A percentile compares a stretch with the other conserved stretches of the same genome.
These are phyloP conservation scores for Macrotrachela quadricornifera DNA, from an alignment of 1,140 invertebrate species.

Conservation along the genomic window DNA sequence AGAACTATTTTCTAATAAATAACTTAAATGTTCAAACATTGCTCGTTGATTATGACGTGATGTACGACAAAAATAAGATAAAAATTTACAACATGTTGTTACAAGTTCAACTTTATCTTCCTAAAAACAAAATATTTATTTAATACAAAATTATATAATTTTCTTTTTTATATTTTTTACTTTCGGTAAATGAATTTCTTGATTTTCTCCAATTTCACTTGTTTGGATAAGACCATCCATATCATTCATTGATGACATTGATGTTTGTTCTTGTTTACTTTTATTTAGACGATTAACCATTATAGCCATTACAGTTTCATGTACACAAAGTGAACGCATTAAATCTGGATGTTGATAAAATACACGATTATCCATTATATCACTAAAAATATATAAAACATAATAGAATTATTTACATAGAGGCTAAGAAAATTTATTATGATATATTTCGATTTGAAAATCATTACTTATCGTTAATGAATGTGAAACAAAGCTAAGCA, in stretches of 20 bases:
- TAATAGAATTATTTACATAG: too few relatives aligned
- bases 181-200: too few relatives aligned
- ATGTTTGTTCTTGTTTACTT: constrained; percentile 22
- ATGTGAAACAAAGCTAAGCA: too few relatives aligned
- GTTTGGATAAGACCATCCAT: too few relatives aligned
- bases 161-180: too few relatives aligned
- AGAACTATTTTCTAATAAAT: constrained; percentile 90
- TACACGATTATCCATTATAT: constrained; percentile 91
- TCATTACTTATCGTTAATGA: too few relatives aligned
- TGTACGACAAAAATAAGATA: constrained; percentile 96
- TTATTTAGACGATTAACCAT: constrained; percentile 96
- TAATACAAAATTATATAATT: too few relatives aligned
- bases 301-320: constrained; percentile 98
- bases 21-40: constrained; percentile 98
- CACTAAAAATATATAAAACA: too few relatives aligned
- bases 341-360: constrained; percentile 99
- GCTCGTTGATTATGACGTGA: constrained; percentile 94
- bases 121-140: too few relatives aligned
- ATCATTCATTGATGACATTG: too few relatives aligned
- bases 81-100: constrained; percentile 85
- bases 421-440: not conserved
- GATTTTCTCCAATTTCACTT: too few relatives aligned
- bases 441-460: too few relatives aligned
- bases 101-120: constrained; percentile 98
- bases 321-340: constrained; percentile 78